Percentiles rank a stretch among this genome's conserved stretches.
Conservation (phyloP, 2,113 vertebrate genomes). For the Pseudolaguvia tuberculata region DNA sequence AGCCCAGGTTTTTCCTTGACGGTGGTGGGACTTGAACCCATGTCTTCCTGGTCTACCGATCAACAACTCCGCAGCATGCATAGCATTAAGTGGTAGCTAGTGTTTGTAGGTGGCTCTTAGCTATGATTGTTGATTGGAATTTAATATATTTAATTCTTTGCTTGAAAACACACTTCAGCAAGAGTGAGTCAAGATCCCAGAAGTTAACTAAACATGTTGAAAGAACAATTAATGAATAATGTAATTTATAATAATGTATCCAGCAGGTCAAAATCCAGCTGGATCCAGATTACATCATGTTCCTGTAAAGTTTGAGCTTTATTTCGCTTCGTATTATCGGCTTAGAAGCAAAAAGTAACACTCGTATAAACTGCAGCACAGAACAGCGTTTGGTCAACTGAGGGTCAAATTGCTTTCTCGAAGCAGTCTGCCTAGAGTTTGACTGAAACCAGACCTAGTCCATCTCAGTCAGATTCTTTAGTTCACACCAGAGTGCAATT, state of each 20-base stretch:
- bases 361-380: neutral
- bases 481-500: neutral
- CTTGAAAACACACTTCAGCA: neutral
- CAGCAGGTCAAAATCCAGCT: neutral
- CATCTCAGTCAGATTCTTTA: neutral
- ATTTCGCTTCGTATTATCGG: neutral
- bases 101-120: neutral
- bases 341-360: neutral
- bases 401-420: neutral
- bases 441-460: neutral
- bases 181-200: neutral
- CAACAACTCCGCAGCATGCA: too few species aligned
- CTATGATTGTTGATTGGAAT: neutral
- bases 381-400: slow-evolving; percentile 1
- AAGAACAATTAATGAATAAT: neutral
- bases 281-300: neutral
- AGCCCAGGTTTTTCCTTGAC: too few species aligned
- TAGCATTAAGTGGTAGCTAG: neutral
- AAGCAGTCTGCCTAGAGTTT: neutral
- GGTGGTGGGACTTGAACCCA: too few species aligned
- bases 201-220: neutral
- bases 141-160: neutral
- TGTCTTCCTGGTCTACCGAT: too few species aligned
- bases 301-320: neutral
- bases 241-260: too few species aligned